These are phyloP conservation scores for Lindbergichthys nudifrons DNA, from an alignment of 2,797 vertebrate species.

Conservation along the genomic window DNA sequence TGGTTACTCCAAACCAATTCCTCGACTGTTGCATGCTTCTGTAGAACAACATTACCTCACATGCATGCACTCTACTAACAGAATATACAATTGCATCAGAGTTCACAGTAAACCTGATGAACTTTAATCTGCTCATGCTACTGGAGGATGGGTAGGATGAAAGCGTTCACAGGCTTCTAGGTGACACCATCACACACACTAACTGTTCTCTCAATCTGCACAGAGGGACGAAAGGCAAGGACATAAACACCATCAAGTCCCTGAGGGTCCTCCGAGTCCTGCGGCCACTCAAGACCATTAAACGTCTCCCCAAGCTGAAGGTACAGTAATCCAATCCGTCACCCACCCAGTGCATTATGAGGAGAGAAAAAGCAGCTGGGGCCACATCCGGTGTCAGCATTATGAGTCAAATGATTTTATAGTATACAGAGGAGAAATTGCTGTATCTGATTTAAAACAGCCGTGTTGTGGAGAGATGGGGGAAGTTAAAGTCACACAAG, in stretches of 20 bases:
- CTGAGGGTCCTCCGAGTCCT: conserved; percentile 95
- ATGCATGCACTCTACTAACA: conserved; percentile 76
- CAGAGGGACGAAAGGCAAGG: conserved; percentile 98
- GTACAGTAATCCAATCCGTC: conserved; percentile 75
- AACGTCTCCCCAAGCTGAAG: conserved; percentile 97
- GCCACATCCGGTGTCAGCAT: neutral
- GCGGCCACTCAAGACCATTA: conserved; percentile 97
- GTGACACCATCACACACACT: conserved; percentile 25
- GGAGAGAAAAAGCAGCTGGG: conserved; percentile 11
- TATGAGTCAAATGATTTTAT: conserved; percentile 10
- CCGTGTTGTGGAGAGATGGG: too few relatives aligned
- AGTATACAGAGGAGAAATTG: neutral
- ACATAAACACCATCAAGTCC: conserved; percentile 99
- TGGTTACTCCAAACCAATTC: neutral
- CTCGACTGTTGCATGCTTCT: conserved; percentile 55
- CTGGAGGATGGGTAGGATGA: conserved; percentile 3
- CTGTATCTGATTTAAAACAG: conserved; percentile 2
- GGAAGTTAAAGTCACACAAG: conserved; percentile 6
- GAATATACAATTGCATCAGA: conserved; percentile 16
- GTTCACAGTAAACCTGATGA: conserved; percentile 13
- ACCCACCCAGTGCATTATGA: conserved; percentile 5
- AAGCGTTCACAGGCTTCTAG: neutral
- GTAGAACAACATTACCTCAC: conserved; percentile 62
- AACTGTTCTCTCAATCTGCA: conserved; percentile 65
- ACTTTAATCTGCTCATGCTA: conserved; percentile 41